Conservation (phyloP, 2,888 invertebrate genomes). For the Dasysyrphus albostriatus region DNA sequence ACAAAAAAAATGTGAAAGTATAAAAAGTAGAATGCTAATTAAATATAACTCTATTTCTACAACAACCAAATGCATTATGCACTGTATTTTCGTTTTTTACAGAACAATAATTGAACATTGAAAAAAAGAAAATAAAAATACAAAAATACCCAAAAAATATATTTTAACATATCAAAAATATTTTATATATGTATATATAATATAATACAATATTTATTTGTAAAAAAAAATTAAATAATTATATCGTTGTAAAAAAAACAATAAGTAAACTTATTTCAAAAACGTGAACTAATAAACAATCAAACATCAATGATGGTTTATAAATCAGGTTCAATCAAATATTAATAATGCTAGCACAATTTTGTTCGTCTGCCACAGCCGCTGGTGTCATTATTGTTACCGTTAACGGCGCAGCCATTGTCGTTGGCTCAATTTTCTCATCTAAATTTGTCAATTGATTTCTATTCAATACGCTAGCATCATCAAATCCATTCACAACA, state of each 20-base stretch:
- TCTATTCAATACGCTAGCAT: constrained; percentile 65
- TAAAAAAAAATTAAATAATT: constrained; percentile 44
- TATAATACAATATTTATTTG: constrained; percentile 54
- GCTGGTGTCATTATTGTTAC: neutral
- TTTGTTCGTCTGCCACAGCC: constrained; percentile 43
- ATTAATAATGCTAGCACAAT: constrained; percentile 72
- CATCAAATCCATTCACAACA: constrained; percentile 71
- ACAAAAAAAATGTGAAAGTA: constrained; percentile 18
- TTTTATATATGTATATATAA: constrained; percentile 35
- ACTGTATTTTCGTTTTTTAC: neutral
- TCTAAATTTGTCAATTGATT: constrained; percentile 49
- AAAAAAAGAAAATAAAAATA: constrained; percentile 20
- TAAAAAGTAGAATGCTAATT: constrained; percentile 3
- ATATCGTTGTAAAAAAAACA: constrained; percentile 39
- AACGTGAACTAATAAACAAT: constrained; percentile 47
- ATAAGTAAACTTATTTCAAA: constrained; percentile 57
- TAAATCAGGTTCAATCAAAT: constrained; percentile 62
- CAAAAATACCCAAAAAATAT: constrained; percentile 57
- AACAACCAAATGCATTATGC: constrained; percentile 25
- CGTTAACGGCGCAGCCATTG: constrained; percentile 3
- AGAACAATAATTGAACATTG: constrained; percentile 4
- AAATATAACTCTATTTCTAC: constrained; percentile 26
- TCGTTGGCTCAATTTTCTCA: constrained; percentile 23
- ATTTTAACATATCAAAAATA: constrained; percentile 58
- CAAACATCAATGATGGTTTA: constrained; percentile 36